phyloP scores from a whole-genome alignment of 2,113 vertebrate species.

The Bos indicus region DNA sequence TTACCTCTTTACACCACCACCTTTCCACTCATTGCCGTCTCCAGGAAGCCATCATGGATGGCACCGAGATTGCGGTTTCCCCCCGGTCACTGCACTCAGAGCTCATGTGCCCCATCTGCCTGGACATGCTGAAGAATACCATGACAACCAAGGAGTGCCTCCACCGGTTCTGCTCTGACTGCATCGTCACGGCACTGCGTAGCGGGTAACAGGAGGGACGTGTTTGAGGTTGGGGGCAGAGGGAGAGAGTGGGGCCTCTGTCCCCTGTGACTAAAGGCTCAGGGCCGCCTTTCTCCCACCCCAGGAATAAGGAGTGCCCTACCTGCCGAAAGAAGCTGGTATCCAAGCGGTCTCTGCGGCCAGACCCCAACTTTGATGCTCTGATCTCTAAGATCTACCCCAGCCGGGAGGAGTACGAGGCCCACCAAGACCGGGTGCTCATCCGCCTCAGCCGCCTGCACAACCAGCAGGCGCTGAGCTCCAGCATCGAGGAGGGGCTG shows the following conservation, averaged over 20 bases:
- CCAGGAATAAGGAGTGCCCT: slow-evolving; percentile 93
- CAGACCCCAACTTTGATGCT: slow-evolving; percentile 92
- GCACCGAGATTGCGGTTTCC: slow-evolving; percentile 91
- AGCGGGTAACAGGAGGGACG: slow-evolving; percentile 81
- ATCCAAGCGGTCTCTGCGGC: slow-evolving; percentile 89
- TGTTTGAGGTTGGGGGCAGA: not conserved
- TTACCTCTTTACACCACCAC: not conserved
- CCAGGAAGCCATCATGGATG: slow-evolving; percentile 91
- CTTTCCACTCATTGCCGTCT: not conserved
- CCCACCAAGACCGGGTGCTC: slow-evolving; percentile 90
- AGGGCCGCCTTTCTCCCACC: not conserved
- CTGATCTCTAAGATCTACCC: slow-evolving; percentile 95
- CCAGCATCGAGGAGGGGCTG: slow-evolving; percentile 93
- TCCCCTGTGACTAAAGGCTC: not conserved
- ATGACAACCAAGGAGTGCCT: slow-evolving; percentile 96
- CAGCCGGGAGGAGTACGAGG: slow-evolving; percentile 93
- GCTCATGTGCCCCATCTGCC: slow-evolving; percentile 94
- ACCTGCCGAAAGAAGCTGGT: slow-evolving; percentile 94
- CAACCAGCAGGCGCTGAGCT: slow-evolving; percentile 91
- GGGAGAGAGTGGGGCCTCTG: not conserved
- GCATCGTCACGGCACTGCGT: slow-evolving; percentile 91
- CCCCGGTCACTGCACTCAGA: slow-evolving; percentile 91
- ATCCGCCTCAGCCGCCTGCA: slow-evolving; percentile 90
- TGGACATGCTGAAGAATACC: slow-evolving; percentile 95
- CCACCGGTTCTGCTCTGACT: slow-evolving; percentile 93